Conservation (phyloP, 2,888 invertebrate genomes). For the Rambutsinella grinnellia region DNA sequence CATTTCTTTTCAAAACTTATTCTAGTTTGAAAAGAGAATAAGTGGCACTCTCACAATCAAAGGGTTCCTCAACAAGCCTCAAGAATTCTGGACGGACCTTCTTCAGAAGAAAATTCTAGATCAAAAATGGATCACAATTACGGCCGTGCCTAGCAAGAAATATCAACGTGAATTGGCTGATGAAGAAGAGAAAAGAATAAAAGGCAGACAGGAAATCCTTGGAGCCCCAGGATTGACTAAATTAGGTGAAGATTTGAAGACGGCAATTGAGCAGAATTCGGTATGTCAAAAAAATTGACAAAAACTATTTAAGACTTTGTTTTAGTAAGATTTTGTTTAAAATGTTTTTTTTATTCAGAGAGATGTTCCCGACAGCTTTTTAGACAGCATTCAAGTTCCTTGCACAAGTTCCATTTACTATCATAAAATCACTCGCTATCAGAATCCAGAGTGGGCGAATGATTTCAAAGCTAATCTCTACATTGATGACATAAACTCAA, state of each 20-base stretch:
- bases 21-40: slow-evolving; percentile 59
- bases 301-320: neutral
- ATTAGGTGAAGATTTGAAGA: slow-evolving; percentile 75
- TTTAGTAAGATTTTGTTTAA: neutral
- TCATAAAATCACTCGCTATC: slow-evolving; percentile 56
- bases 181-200: slow-evolving; percentile 80
- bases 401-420: slow-evolving; percentile 73
- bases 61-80: slow-evolving; percentile 52
- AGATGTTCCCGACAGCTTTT: slow-evolving; percentile 79
- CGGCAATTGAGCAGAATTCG: slow-evolving; percentile 82
- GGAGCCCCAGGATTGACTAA: slow-evolving; percentile 79
- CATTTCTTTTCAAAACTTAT: slow-evolving; percentile 8
- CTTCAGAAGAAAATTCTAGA: slow-evolving; percentile 54
- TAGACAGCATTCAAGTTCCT: slow-evolving; percentile 83
- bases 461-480: slow-evolving; percentile 62
- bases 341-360: slow-evolving; percentile 70
- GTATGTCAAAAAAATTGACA: no score
- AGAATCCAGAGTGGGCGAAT: slow-evolving; percentile 61
- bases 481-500: slow-evolving; percentile 84
- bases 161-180: slow-evolving; percentile 74
- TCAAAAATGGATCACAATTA: slow-evolving; percentile 62
- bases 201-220: slow-evolving; percentile 76
- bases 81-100: slow-evolving; percentile 59
- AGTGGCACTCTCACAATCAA: slow-evolving; percentile 59
- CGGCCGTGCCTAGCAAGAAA: slow-evolving; percentile 57